Conservation (phyloP, 2,113 vertebrate species). For the Cryptotis parvus region DNA sequence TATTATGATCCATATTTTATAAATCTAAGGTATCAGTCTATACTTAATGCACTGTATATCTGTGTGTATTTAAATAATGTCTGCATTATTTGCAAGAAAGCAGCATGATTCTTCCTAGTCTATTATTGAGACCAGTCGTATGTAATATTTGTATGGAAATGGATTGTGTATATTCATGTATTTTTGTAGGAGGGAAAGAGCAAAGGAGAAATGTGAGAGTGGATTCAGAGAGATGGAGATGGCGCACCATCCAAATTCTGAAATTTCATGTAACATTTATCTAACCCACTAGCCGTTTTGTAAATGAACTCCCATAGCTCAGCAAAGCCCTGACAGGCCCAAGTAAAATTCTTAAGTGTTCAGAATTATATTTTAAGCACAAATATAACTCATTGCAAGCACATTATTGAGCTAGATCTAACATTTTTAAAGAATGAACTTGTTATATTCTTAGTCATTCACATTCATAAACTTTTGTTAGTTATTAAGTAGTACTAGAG, state of each 20-base stretch:
- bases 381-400: slow-evolving; percentile 51
- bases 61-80: too few relatives aligned
- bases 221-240: slow-evolving; percentile 57
- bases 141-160: neutral
- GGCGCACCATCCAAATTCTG: slow-evolving; percentile 68
- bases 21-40: slow-evolving; percentile 58
- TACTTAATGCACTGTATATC: neutral
- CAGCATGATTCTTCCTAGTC: slow-evolving; percentile 52
- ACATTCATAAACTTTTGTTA: neutral
- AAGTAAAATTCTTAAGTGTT: slow-evolving; percentile 76
- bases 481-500: neutral
- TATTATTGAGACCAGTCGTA: slow-evolving; percentile 12
- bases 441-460: neutral
- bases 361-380: slow-evolving; percentile 75
- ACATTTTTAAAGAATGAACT: neutral
- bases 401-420: slow-evolving; percentile 60
- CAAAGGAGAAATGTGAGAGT: too few relatives aligned
- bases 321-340: slow-evolving; percentile 79
- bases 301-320: slow-evolving; percentile 83
- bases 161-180: neutral
- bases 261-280: slow-evolving; percentile 81
- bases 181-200: neutral
- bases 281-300: slow-evolving; percentile 78
- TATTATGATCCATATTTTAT: slow-evolving; percentile 68
- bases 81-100: too few relatives aligned